Percentiles rank a stretch among this genome's conserved stretches.
phyloP scores from a whole-genome alignment of 2,888 invertebrate species.

The Agrotis puta region DNA sequence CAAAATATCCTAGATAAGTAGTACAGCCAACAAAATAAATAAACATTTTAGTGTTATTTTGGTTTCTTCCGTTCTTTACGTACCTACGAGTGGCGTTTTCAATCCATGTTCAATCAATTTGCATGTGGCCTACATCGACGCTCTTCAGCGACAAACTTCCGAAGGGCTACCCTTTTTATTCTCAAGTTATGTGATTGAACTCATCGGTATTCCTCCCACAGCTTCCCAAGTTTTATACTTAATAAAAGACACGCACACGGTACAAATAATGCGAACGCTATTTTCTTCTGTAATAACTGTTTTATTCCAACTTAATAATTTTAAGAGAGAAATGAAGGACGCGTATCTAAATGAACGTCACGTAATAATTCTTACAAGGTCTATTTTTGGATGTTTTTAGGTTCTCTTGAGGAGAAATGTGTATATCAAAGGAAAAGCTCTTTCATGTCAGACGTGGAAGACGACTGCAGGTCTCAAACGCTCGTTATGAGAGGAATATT shows the following conservation, averaged over 20 bases:
- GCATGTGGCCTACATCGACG: constrained; percentile 74
- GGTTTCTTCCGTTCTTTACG: constrained; percentile 47
- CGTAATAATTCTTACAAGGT: constrained; percentile 67
- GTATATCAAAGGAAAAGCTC: constrained; percentile 15
- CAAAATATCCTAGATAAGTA: constrained; percentile 39
- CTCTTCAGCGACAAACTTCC: constrained; percentile 71
- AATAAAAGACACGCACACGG: constrained; percentile 75
- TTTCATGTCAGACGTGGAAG: constrained; percentile 14
- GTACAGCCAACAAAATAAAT: constrained; percentile 43
- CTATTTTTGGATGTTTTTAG: constrained; percentile 44
- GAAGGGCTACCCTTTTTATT: constrained; percentile 75
- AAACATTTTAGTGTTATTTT: constrained; percentile 43
- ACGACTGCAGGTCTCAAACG: constrained; percentile 18
- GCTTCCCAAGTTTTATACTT: constrained; percentile 76
- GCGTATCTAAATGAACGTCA: constrained; percentile 67
- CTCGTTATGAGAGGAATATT: constrained; percentile 33
- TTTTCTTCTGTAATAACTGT: constrained; percentile 64
- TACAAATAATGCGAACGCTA: constrained; percentile 68
- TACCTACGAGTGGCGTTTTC: constrained; percentile 65
- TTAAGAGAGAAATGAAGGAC: constrained; percentile 61
- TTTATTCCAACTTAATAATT: constrained; percentile 64
- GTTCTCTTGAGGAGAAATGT: constrained; percentile 16
- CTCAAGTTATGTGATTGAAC: constrained; percentile 79
- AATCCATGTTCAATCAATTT: constrained; percentile 76
- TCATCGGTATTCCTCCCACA: constrained; percentile 77